Evolutionary conservation across 2,113 vertebrate genomes (phyloP).

Genomic region (Atherinomorus stipes): DNA sequence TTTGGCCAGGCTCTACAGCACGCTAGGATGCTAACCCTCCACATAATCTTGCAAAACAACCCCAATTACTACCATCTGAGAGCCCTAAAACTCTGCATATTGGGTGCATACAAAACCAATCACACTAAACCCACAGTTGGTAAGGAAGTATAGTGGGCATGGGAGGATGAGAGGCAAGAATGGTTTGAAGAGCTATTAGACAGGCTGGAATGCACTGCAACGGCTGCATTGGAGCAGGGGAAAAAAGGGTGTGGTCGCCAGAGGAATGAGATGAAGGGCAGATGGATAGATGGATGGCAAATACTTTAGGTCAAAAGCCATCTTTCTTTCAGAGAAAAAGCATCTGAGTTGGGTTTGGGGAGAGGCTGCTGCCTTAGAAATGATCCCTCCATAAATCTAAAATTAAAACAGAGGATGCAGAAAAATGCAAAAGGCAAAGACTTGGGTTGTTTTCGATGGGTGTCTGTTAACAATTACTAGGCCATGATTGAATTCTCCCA

Average conservation of each 20-base stretch:
- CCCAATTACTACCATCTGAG: constrained; percentile 81
- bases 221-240: constrained; percentile 26
- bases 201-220: constrained; percentile 30
- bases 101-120: constrained; percentile 66
- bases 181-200: constrained; percentile 58
- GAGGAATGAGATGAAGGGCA: constrained; percentile 54
- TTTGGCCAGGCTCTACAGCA: constrained; percentile 70
- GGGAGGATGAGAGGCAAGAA: constrained; percentile 27
- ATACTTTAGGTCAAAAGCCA: constrained; percentile 63
- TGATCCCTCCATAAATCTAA: constrained; percentile 73
- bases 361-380: constrained; percentile 64
- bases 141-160: constrained; percentile 45
- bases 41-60: constrained; percentile 72
- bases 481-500: constrained; percentile 70
- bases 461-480: constrained; percentile 77
- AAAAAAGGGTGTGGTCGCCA: constrained; percentile 55
- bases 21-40: constrained; percentile 76
- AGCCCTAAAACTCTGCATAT: constrained; percentile 64
- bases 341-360: constrained; percentile 54
- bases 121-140: constrained; percentile 62
- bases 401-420: constrained; percentile 71
- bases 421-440: constrained; percentile 61
- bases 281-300: constrained; percentile 55
- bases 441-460: constrained; percentile 62
- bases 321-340: constrained; percentile 58